These are phyloP conservation scores for Caenorhabditis latens DNA, from an alignment of 1,140 invertebrate species.

Conservation along the genomic window DNA sequence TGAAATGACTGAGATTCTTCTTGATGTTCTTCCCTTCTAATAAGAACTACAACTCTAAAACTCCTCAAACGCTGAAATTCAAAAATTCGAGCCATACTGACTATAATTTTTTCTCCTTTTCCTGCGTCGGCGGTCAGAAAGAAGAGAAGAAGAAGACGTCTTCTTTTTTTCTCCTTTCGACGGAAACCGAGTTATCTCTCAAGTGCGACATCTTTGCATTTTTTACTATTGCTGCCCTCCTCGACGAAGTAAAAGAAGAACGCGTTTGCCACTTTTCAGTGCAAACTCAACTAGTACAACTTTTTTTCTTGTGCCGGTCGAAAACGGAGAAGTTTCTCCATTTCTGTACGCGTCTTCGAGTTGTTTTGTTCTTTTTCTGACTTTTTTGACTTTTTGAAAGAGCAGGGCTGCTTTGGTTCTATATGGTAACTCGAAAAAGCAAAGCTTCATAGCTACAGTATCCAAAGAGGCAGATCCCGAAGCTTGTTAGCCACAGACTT, in stretches of 20 bases:
- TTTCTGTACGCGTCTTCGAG: not conserved
- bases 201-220: conserved; percentile 56
- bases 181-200: conserved; percentile 54
- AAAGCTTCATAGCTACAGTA: no score
- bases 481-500: no score
- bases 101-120: conserved; percentile 46
- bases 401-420: no score
- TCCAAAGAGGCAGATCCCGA: no score
- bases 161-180: conserved; percentile 48
- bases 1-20: not conserved
- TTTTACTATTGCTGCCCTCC: conserved; percentile 54
- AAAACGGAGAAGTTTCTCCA: conserved; percentile 15
- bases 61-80: not conserved
- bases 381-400: not conserved
- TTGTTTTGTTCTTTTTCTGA: not conserved
- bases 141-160: conserved; percentile 36
- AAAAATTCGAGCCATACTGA: not conserved
- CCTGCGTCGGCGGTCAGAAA: conserved; percentile 46
- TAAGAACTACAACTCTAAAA: no score
- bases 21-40: not conserved
- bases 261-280: conserved; percentile 55
- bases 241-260: conserved; percentile 51
- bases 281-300: conserved; percentile 55
- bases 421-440: no score
- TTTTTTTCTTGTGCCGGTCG: conserved; percentile 38